These are phyloP conservation scores for Meteorus sp. DNA, from an alignment of 1,140 invertebrate species.

Conservation along the genomic window DNA sequence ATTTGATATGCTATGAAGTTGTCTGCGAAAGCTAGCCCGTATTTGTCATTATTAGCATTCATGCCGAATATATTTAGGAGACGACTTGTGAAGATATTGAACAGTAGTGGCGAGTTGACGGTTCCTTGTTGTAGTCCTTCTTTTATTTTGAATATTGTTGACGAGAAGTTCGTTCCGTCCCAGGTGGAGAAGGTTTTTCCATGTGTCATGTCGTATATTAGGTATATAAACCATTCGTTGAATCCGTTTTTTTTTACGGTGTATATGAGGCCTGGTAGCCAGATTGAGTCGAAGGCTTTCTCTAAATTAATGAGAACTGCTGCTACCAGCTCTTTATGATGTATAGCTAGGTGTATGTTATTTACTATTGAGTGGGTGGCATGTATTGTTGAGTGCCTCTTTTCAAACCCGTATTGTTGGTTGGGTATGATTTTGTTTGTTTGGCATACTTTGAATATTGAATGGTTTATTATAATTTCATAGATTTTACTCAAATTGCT, in stretches of 20 bases:
- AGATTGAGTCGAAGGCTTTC: slow-evolving; percentile 2
- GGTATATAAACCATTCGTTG: not conserved
- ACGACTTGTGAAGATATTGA: slow-evolving; percentile 24
- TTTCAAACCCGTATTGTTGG: slow-evolving; percentile 14
- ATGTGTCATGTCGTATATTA: not conserved
- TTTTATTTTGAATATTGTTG: slow-evolving; percentile 2
- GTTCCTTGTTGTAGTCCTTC: slow-evolving; percentile 23
- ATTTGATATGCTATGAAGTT: slow-evolving; percentile 20
- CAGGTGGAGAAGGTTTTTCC: too few species aligned
- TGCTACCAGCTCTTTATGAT: not conserved
- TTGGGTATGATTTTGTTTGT: slow-evolving; percentile 12
- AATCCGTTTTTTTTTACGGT: not conserved
- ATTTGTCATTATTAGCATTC: not conserved
- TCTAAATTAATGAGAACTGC: slow-evolving; percentile 13
- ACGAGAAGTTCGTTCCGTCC: too few species aligned
- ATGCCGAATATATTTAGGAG: slow-evolving; percentile 17
- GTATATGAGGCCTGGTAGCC: slow-evolving; percentile 10
- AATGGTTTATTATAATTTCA: slow-evolving; percentile 17
- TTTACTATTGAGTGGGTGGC: slow-evolving; percentile 8
- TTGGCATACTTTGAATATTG: not conserved
- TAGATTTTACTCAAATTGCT: slow-evolving; percentile 6
- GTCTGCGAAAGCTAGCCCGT: slow-evolving; percentile 7
- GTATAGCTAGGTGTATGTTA: not conserved
- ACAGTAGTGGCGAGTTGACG: slow-evolving; percentile 19
- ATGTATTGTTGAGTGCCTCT: slow-evolving; percentile 11